Evolutionary conservation across 2,888 invertebrate genomes (phyloP), one percentile per base, ranked within the genome.

Genomic region (Caenorhabditis imperialis): DNA sequence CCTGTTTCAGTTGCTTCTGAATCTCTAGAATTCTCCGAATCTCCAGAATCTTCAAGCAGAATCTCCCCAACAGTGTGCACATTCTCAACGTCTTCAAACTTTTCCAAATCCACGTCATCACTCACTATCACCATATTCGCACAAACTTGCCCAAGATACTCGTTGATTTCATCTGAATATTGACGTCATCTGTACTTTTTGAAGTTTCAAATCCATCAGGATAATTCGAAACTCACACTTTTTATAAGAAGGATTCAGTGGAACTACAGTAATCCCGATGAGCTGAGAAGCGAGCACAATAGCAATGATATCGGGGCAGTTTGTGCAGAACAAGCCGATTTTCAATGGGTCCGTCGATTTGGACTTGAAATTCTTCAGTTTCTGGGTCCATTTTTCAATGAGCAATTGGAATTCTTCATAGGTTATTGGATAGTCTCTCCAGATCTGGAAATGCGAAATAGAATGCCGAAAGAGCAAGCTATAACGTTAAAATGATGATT

Each of bases 161-260:
- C 74, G 0, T 55, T 23, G 25, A 82, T 79, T 62, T 82, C 82
- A 47, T 72, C 81, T 80, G 72, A 30, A 30, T 30, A 30, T 30
- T 30, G 30, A n/a, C n/a, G n/a, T n/a, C n/a, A n/a, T n/a, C n/a
- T n/a, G n/a, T n/a, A n/a, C n/a, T n/a, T n/a, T n/a, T n/a, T n/a
- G n/a, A n/a, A n/a, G n/a, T n/a, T n/a, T n/a, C n/a, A n/a, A n/a
- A n/a, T n/a, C n/a, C n/a, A n/a, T n/a, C n/a, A n/a, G n/a, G n/a
- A n/a, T n/a, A n/a, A n/a, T n/a, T n/a, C n/a, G n/a, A n/a, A n/a
- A 23, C 40, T 25, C 23, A 77, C 82, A 69, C 48, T 60, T 51
- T 44, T 80, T 83, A 35, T 72, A 79, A 6, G 81, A 78, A 4
- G 83, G 81, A 50, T 83, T 83, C 44, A 82, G 48, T 6, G 83